Evolutionary conservation across 2,888 invertebrate genomes (phyloP).

Genomic region (Conomelus anceps): DNA sequence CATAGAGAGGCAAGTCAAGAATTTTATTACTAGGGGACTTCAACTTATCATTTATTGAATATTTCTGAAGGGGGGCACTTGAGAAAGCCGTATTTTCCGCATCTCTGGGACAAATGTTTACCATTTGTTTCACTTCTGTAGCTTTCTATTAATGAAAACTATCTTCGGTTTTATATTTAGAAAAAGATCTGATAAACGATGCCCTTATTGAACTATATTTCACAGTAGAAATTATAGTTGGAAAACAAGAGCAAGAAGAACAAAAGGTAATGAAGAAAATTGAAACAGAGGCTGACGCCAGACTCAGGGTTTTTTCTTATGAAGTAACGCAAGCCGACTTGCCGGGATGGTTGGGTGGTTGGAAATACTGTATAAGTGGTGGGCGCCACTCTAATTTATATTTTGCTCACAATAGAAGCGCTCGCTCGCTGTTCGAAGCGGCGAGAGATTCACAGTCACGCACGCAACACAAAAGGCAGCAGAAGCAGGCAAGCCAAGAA

Average conservation of each 20-base stretch:
- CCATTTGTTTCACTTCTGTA: too few relatives aligned
- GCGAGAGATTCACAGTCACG: background rate
- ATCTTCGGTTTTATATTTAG: too few relatives aligned
- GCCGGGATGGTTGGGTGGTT: too few relatives aligned
- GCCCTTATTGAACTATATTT: background rate
- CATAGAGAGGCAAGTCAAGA: too few relatives aligned
- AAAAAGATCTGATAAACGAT: too few relatives aligned
- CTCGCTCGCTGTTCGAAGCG: background rate
- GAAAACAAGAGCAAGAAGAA: background rate
- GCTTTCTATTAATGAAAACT: too few relatives aligned
- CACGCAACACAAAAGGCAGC: background rate
- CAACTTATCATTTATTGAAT: too few relatives aligned
- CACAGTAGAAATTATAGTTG: background rate
- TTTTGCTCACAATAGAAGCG: background rate
- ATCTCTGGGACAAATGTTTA: too few relatives aligned
- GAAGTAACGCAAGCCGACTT: background rate
- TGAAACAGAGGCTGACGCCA: background rate
- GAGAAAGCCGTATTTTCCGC: too few relatives aligned
- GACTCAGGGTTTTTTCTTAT: background rate
- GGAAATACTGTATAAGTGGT: background rate
- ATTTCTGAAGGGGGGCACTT: too few relatives aligned
- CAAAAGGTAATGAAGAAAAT: background rate
- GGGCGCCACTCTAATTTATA: background rate
- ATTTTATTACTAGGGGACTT: too few relatives aligned
- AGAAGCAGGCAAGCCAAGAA: background rate